Base-by-base conservation (phyloP, 2,113 vertebrate species). In the Paracanthobrama guichenoti region DNA sequence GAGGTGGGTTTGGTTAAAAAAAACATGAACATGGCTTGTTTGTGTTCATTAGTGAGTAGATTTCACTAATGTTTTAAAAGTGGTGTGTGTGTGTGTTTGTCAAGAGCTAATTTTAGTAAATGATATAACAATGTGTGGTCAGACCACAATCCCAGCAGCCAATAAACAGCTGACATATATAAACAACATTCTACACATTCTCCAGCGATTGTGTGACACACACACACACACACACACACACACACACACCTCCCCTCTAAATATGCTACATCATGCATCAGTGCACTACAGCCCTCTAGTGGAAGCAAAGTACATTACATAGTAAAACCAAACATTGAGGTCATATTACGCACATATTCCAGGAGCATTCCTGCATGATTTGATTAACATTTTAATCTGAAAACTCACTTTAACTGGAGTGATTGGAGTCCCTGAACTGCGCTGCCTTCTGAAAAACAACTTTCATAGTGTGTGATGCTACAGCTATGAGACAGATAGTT, bases 241-340 rank as follows among this genome's bases (percentile, higher is more conserved):
- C n/a, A 31, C n/a, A 48, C 24, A 44, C 12, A 50, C 57, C 24
- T 35, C 14, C 3, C 22, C 28, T 77, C 22, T 75, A 16, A 16
- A 14, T n/a, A n/a, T 84, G 48, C 57, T 62, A 64, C 53, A 60
- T 7, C 26, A 39, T 4, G 35, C 14, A 71, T 59, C 62, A 35
- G 79, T 69, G 77, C 81, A 57, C 44, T 83, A 62, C 79, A 79
- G 85, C 88, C 89, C 88, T 81, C 88, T 90, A 90, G 87, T 92
- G 92, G 90, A 72, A 86, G 35, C 26, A 2, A 86, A 71, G 80
- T 31, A 82, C 14, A 88, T 62, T 85, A 53, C 86, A 90, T 81
- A 4, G 59, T 46, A 28, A 28, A 53, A 66, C 31, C 53, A 10
- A 48, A 60, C 3, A 4, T 24, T 50, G 26, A 53, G 46, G 46